These are phyloP conservation scores for Chelonia mydas DNA, from an alignment of 2,797 vertebrate genomes.

Conservation along the genomic window DNA sequence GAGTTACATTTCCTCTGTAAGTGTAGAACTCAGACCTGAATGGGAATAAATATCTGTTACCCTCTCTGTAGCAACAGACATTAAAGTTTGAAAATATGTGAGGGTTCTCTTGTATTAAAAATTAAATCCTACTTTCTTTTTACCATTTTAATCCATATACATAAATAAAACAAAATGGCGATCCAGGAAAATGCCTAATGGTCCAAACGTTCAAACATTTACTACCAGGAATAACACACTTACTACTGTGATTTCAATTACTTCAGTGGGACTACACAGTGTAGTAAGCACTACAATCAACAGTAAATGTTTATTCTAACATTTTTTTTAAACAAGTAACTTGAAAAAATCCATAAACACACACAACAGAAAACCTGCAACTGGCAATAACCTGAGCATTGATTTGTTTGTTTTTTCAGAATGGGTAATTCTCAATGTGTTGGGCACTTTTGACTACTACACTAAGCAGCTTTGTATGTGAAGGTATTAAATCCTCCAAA, in stretches of 20 bases:
- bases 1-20: neutral
- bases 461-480: neutral
- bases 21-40: neutral
- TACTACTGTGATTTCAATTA: neutral
- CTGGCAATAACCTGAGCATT: neutral
- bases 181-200: neutral
- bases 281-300: neutral
- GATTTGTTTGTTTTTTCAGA: neutral
- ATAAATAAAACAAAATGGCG: neutral
- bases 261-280: neutral
- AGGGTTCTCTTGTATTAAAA: fast-evolving
- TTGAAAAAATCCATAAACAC: neutral
- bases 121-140: fast-evolving
- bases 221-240: neutral
- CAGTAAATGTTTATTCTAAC: neutral
- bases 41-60: neutral
- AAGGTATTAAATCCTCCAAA: neutral
- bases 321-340: neutral
- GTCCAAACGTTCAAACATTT: neutral
- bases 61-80: neutral
- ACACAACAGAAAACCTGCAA: neutral
- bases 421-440: neutral
- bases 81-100: neutral
- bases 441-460: neutral
- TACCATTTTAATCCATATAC: neutral